Evolutionary conservation across 2,797 vertebrate genomes (phyloP).

Genomic region (Esox lucius): DNA sequence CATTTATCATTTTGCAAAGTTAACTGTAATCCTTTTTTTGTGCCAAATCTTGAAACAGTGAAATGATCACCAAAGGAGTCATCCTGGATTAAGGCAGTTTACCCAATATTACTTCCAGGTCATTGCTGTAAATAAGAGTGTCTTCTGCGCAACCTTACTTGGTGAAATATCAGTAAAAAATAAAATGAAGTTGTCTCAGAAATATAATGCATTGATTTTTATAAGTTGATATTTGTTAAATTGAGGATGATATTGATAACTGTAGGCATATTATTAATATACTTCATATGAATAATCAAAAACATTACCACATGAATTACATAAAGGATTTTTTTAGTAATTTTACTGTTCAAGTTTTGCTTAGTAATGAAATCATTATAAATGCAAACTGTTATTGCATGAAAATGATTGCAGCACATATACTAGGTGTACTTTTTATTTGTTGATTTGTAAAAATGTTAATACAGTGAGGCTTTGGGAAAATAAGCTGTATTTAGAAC

Average conservation of each 20-base stretch:
- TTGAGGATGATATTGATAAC: background rate
- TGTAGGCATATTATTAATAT: background rate
- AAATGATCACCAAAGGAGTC: background rate
- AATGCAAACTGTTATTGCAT: no score
- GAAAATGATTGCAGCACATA: no score
- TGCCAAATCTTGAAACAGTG: conserved; percentile 3
- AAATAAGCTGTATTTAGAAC: background rate
- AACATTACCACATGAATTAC: background rate
- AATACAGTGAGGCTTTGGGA: background rate
- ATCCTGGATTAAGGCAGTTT: no score
- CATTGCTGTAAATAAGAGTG: no score
- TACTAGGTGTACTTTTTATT: background rate
- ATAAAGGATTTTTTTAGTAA: background rate
- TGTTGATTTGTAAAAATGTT: background rate
- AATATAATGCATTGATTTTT: background rate
- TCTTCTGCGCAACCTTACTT: background rate
- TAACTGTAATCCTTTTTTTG: background rate
- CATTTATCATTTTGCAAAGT: background rate
- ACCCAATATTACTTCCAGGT: no score
- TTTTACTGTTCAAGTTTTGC: no score
- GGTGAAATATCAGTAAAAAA: no score
- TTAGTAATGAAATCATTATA: no score
- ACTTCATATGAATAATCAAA: background rate
- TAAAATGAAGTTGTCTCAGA: background rate
- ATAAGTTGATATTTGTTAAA: background rate